A percentile compares a stretch with the other conserved stretches of the same genome.
These are phyloP conservation scores for Rhabditoides inermis DNA, from an alignment of 2,888 invertebrate species.

Conservation along the genomic window DNA sequence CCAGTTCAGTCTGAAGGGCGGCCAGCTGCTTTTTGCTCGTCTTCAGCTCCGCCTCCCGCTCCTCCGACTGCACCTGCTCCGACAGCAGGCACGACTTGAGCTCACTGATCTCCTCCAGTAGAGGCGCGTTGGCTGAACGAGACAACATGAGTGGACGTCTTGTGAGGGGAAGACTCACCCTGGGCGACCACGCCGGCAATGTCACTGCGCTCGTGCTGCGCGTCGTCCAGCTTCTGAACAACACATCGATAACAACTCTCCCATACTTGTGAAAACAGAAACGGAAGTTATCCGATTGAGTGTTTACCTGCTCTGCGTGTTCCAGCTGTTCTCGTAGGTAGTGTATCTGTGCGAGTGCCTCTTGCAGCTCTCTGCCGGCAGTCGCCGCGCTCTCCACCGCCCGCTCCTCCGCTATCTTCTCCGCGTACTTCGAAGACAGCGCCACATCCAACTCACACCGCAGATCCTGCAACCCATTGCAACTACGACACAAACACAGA, in stretches of 20 bases:
- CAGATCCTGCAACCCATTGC: constrained; percentile 1
- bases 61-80: constrained; percentile 9
- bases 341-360: constrained; percentile 10
- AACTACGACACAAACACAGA: no score
- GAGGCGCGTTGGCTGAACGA: constrained; percentile 14
- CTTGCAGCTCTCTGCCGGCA: constrained; percentile 9
- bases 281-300: no score
- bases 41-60: constrained; percentile 6
- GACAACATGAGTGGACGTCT: background rate
- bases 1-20: constrained; percentile 2
- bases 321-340: no score
- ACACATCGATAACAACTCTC: no score
- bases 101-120: constrained; percentile 14
- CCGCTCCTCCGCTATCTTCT: constrained; percentile 12
- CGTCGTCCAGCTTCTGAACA: background rate
- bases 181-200: constrained; percentile 1
- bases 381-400: constrained; percentile 10
- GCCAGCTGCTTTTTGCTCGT: constrained; percentile 3
- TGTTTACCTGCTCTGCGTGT: no score
- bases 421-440: constrained; percentile 4
- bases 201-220: background rate
- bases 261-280: no score
- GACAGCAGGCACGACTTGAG: constrained; percentile 8
- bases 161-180: constrained; percentile 1
- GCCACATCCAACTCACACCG: constrained; percentile 2